Evolutionary conservation across 2,888 invertebrate species (phyloP).

Genomic region (Carpatolechia fugitivella): DNA sequence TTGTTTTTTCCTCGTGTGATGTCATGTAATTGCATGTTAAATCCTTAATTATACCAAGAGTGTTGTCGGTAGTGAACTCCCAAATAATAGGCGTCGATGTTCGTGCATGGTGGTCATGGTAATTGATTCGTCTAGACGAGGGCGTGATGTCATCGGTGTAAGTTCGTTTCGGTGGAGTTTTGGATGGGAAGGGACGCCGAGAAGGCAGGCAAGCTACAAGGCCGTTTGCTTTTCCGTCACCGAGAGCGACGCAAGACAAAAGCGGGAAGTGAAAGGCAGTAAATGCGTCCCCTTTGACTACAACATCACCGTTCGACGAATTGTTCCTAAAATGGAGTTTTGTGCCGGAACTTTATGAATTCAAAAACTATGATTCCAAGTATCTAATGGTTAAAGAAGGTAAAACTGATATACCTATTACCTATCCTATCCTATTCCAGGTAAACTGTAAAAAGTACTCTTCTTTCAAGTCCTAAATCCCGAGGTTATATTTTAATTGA

Average conservation of each 20-base stretch:
- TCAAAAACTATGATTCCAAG: not conserved
- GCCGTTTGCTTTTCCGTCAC: constrained; percentile 72
- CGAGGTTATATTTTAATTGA: no score
- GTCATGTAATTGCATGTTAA: constrained; percentile 57
- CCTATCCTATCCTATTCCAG: no score
- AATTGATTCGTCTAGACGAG: constrained; percentile 28
- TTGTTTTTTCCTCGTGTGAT: constrained; percentile 62
- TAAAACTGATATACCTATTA: no score
- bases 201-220: constrained; percentile 68
- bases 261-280: constrained; percentile 79
- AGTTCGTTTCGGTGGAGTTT: constrained; percentile 30
- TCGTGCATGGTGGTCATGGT: constrained; percentile 29
- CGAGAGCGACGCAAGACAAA: constrained; percentile 70
- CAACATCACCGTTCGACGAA: constrained; percentile 40
- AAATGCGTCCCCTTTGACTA: constrained; percentile 69
- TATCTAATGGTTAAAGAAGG: not conserved
- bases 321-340: constrained; percentile 29
- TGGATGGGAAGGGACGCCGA: constrained; percentile 65
- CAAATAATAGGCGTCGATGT: constrained; percentile 30
- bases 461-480: no score
- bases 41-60: constrained; percentile 36
- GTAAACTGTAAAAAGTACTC: no score
- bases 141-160: constrained; percentile 39
- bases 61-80: constrained; percentile 28
- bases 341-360: not conserved